Evolutionary conservation across 2,888 invertebrate genomes (phyloP), one percentile per base, ranked within the genome.

Genomic region (Lagria hirta): DNA sequence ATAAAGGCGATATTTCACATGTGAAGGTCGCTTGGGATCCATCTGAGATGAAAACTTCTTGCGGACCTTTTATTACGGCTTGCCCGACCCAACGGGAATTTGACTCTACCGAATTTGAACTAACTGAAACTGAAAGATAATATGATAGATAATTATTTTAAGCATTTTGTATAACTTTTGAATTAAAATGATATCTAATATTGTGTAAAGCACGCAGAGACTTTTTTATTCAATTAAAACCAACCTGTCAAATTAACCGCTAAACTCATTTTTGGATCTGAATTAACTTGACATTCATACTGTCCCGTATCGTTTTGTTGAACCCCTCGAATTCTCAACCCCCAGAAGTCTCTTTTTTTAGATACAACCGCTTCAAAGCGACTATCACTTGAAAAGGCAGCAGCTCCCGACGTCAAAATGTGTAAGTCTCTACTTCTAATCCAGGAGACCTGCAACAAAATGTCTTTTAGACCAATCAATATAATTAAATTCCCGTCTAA

Each of bases 271-370:
- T 85, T 85, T 21, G 85, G 84, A 61, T 85, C 84, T 1, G 83
- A 84, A 72, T 85, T 85, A 60, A 85, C 78, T 72, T 85, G 85
- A 62, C 85, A 85, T 73, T 84, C 85, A 72, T 85, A 85, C 51
- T 78, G 76, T 48, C 86, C 86, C 2, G 78, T 73, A 69, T 86
- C 86, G 12, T 73, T 60, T 35, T 71, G 63, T 46, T 77, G 78
- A 46, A 81, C 77, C n/a, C 75, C 75, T 54, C 75, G 75, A 52
- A 86, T 76, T 57, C 75, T 73, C 55, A 86, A 74, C 42, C 80
- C 75, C 75, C 81, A 80, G 47, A 78, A 77, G 43, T 77, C 76
- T 10, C 54, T 57, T 48, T 73, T 74, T 30, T 69, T 71, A 27
- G 73, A 70, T 55, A 75, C 75, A 23, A 76, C 74, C 3, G 78